Percentiles rank a stretch among this genome's conserved stretches.
Evolutionary conservation across 1,140 invertebrate genomes (phyloP).

Genomic region (Leptinotarsa lineolata): DNA sequence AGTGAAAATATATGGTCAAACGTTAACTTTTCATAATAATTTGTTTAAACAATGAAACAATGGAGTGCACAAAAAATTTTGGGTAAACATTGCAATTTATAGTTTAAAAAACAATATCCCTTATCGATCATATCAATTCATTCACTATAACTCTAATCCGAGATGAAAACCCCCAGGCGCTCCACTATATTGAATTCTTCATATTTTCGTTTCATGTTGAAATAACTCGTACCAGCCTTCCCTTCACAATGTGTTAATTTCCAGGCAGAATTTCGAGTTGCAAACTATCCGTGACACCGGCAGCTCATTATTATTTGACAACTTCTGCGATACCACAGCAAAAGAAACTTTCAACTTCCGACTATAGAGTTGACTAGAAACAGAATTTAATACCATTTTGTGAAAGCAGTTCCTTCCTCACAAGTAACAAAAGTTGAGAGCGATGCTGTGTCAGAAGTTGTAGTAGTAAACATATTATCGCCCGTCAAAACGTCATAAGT

Average conservation of each 20-base stretch:
- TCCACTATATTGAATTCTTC: too few species aligned
- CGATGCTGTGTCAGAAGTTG: not conserved
- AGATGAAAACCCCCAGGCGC: too few species aligned
- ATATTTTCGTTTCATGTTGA: too few species aligned
- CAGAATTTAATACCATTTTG: not conserved
- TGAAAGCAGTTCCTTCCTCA: not conserved
- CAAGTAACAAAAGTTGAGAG: not conserved
- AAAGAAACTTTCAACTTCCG: not conserved
- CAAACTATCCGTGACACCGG: slow-evolving; percentile 1
- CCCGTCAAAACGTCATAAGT: slow-evolving; percentile 3
- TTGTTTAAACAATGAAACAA: too few species aligned
- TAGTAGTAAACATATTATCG: slow-evolving; percentile 8
- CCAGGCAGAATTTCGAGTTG: not conserved
- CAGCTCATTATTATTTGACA: not conserved
- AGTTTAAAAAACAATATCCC: too few species aligned
- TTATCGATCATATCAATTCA: too few species aligned
- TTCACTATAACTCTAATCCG: too few species aligned
- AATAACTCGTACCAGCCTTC: too few species aligned
- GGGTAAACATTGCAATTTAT: too few species aligned
- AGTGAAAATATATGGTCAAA: too few species aligned
- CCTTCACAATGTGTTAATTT: not conserved
- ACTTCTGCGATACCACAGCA: not conserved
- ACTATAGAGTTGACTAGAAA: not conserved
- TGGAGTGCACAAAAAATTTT: too few species aligned
- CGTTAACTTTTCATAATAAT: too few species aligned